Evolutionary conservation across 1,140 invertebrate genomes (phyloP).

Genomic region (Drosophila pruinosa): DNA sequence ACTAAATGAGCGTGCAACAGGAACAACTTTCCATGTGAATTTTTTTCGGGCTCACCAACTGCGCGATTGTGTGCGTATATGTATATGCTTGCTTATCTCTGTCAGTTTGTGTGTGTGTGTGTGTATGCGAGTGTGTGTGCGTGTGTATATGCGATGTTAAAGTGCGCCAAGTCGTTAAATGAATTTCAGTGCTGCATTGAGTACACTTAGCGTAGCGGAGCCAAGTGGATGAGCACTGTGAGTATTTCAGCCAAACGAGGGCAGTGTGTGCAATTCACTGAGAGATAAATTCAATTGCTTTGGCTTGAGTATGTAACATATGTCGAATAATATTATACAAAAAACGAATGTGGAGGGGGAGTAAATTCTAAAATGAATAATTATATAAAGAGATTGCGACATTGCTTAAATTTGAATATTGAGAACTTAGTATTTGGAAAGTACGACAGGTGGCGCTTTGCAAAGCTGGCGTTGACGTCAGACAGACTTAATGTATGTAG

Average conservation of each 20-base stretch:
- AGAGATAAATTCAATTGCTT: neutral
- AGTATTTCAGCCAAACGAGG: slow-evolving; percentile 46
- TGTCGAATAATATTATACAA: neutral
- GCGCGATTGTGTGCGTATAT: slow-evolving; percentile 7
- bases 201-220: slow-evolving; percentile 64
- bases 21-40: slow-evolving; percentile 37
- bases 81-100: slow-evolving; percentile 1
- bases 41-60: slow-evolving; percentile 7
- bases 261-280: neutral
- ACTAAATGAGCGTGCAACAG: slow-evolving; percentile 54
- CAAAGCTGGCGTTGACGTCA: neutral
- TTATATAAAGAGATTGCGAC: neutral
- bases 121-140: neutral
- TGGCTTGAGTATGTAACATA: neutral
- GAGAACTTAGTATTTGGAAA: neutral
- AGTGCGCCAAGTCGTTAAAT: slow-evolving; percentile 79
- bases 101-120: slow-evolving; percentile 5
- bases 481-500: neutral
- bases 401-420: neutral
- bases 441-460: neutral
- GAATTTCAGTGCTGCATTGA: slow-evolving; percentile 71
- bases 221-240: slow-evolving; percentile 70
- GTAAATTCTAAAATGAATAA: neutral
- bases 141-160: slow-evolving; percentile 51
- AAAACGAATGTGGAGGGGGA: too few species aligned